Percentiles rank a stretch among this genome's conserved stretches.
Conservation (phyloP, 2,888 invertebrate genomes). For the Pristionchus arcanus region DNA sequence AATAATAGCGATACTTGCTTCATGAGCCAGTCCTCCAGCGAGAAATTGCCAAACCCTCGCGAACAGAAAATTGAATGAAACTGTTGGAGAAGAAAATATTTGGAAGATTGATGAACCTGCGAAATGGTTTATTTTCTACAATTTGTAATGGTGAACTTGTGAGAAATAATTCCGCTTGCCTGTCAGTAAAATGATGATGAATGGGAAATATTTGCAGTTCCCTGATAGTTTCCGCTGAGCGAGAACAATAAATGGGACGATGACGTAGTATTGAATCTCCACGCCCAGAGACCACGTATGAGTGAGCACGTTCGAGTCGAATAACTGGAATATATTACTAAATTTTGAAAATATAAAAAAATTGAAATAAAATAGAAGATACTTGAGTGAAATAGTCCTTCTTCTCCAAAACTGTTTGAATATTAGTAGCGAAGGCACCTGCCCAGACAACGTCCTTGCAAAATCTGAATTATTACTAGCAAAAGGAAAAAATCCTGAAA, state of each 20-base stretch:
- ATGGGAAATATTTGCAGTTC: not conserved
- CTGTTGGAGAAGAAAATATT: not conserved
- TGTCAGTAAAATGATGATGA: not conserved
- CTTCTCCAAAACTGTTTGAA: not conserved
- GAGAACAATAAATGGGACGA: not conserved
- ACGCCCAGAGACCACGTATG: not conserved
- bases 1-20: not conserved
- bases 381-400: conserved; percentile 1
- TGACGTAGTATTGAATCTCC: conserved; percentile 13
- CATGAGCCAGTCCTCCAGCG: not conserved
- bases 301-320: conserved; percentile 16
- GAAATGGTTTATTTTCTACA: not conserved
- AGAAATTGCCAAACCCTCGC: not conserved
- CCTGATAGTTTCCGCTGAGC: not conserved
- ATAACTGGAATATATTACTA: not conserved
- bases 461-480: not conserved
- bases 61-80: not conserved
- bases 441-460: not conserved
- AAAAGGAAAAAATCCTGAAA: not conserved
- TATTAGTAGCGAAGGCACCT: not conserved
- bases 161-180: not conserved
- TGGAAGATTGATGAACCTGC: not conserved
- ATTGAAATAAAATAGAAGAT: not conserved
- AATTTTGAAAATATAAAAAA: not conserved
- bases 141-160: not conserved